Conservation (phyloP, 2,797 vertebrate species). For the Phoeniculus purpureus region DNA sequence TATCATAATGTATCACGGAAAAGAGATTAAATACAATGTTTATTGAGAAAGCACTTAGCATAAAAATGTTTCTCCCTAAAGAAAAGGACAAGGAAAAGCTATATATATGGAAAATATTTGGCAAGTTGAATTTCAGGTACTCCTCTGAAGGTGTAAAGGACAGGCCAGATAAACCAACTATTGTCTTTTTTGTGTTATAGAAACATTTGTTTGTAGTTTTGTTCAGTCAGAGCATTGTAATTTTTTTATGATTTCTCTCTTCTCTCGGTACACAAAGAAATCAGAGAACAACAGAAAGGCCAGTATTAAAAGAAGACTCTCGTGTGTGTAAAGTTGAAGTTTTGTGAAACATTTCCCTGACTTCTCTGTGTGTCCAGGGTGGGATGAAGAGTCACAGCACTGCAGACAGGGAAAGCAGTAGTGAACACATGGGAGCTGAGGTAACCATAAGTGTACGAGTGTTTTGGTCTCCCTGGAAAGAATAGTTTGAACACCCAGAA, state of each 20-base stretch:
- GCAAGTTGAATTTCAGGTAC: background rate
- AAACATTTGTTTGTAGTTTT: background rate
- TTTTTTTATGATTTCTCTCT: background rate
- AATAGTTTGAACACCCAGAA: background rate
- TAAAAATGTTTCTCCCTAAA: background rate
- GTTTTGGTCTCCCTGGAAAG: background rate
- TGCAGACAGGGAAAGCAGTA: background rate
- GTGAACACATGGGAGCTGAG: background rate
- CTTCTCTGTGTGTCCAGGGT: background rate
- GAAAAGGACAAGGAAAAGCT: background rate
- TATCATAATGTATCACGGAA: background rate
- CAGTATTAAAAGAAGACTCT: background rate
- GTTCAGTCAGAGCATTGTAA: background rate
- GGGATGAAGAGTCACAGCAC: background rate
- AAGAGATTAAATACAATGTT: background rate
- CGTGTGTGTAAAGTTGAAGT: background rate
- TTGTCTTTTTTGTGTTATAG: background rate
- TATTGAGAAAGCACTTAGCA: background rate
- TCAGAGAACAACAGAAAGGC: background rate
- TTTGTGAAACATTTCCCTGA: background rate
- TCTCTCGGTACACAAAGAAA: background rate
- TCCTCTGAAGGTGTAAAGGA: background rate
- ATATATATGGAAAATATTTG: background rate
- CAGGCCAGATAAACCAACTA: background rate
- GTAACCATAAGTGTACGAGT: fast-evolving